Percentiles rank a stretch among this genome's conserved stretches.
These are phyloP conservation scores for Caenorhabditis inopinata DNA, from an alignment of 1,140 invertebrate species.

Conservation along the genomic window DNA sequence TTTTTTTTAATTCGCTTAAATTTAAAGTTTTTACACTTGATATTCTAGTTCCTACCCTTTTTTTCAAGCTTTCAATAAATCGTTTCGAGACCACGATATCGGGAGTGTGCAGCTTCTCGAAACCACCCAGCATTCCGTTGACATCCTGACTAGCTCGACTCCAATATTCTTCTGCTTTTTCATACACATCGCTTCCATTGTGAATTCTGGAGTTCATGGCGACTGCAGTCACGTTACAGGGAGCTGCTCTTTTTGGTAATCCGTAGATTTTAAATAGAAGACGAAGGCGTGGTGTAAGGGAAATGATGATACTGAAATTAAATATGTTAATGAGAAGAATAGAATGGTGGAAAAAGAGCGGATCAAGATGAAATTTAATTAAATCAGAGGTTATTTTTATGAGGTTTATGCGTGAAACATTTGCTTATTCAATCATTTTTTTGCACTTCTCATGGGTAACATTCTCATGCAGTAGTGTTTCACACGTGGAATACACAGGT, in stretches of 20 bases:
- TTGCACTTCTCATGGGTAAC: no score
- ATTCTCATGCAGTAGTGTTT: no score
- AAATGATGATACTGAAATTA: neutral
- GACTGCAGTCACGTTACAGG: neutral
- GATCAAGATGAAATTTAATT: neutral
- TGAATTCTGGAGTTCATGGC: neutral
- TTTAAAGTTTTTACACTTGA: no score
- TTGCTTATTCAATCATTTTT: no score
- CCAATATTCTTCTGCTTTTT: constrained; percentile 78
- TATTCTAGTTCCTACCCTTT: constrained; percentile 47
- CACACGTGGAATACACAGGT: no score
- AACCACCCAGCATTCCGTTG: constrained; percentile 92
- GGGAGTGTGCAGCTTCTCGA: constrained; percentile 79
- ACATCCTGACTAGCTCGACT: constrained; percentile 69
- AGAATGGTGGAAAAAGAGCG: neutral
- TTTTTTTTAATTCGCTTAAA: no score
- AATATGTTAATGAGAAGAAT: neutral
- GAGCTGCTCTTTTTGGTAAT: neutral
- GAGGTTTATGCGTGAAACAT: no score
- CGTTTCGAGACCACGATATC: constrained; percentile 82
- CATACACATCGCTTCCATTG: constrained; percentile 18
- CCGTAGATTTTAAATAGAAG: neutral
- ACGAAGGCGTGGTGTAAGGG: neutral
- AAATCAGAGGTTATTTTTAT: neutral
- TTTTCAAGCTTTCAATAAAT: constrained; percentile 73